These are phyloP conservation scores for Hapalemur alaotrensis DNA, from an alignment of 2,797 vertebrate genomes.

Conservation along the genomic window DNA sequence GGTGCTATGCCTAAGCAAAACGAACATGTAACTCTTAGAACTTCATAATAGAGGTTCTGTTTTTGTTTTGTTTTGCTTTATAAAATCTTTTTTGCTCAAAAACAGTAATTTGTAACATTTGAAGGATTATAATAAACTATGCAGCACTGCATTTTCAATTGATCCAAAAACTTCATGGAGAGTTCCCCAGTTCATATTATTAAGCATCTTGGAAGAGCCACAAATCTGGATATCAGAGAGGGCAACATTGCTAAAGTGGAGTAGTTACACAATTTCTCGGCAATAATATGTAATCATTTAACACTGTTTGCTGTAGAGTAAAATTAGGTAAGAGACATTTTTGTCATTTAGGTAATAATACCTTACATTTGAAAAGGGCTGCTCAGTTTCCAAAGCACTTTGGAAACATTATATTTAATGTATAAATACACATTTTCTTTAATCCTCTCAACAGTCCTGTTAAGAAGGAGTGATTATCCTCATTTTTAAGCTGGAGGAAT, in stretches of 20 bases:
- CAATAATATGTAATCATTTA: neutral
- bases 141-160: neutral
- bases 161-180: neutral
- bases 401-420: neutral
- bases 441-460: neutral
- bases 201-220: neutral
- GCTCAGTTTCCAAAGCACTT: neutral
- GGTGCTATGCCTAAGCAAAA: neutral
- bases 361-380: constrained; percentile 36
- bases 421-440: neutral
- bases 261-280: neutral
- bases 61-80: neutral
- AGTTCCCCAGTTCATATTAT: neutral
- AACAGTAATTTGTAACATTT: neutral
- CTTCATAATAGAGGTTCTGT: neutral
- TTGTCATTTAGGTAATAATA: neutral
- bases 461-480: neutral
- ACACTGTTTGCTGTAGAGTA: neutral
- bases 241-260: neutral
- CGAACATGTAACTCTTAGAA: neutral
- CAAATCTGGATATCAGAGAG: neutral
- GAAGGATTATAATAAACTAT: neutral
- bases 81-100: neutral
- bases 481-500: neutral
- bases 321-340: neutral